Evolutionary conservation across 2,888 invertebrate species (phyloP).

Genomic region (Trachelus stipa): DNA sequence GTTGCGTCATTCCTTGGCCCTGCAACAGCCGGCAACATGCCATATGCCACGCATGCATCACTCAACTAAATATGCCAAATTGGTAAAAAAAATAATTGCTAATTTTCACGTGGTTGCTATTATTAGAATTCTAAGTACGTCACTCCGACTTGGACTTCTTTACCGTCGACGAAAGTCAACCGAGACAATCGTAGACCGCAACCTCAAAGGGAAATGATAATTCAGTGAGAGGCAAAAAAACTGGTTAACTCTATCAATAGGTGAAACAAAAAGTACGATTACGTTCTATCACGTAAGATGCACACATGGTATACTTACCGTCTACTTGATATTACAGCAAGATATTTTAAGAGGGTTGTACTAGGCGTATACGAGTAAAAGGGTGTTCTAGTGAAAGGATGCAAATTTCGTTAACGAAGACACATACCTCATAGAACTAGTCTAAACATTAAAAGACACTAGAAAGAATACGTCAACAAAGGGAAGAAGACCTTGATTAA

Average conservation of each 20-base stretch:
- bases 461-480: background rate
- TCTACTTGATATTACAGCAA: background rate
- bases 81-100: slow-evolving; percentile 23
- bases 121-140: background rate
- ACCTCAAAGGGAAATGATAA: background rate
- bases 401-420: background rate
- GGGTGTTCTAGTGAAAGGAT: background rate
- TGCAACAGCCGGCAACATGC: slow-evolving; percentile 66
- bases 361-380: background rate
- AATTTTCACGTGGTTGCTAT: slow-evolving; percentile 1
- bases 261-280: background rate
- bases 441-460: background rate
- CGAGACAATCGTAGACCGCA: background rate
- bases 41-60: slow-evolving; percentile 62
- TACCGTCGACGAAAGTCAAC: background rate
- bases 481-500: background rate
- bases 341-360: background rate
- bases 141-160: background rate
- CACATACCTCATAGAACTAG: background rate
- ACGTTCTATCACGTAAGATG: background rate
- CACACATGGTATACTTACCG: background rate
- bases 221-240: background rate
- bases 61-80: slow-evolving; percentile 57
- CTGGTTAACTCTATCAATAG: background rate
- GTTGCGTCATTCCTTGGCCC: slow-evolving; percentile 67